Evolutionary conservation across 2,797 vertebrate species (phyloP).

Genomic region (Phrynocephalus vlangalii): DNA sequence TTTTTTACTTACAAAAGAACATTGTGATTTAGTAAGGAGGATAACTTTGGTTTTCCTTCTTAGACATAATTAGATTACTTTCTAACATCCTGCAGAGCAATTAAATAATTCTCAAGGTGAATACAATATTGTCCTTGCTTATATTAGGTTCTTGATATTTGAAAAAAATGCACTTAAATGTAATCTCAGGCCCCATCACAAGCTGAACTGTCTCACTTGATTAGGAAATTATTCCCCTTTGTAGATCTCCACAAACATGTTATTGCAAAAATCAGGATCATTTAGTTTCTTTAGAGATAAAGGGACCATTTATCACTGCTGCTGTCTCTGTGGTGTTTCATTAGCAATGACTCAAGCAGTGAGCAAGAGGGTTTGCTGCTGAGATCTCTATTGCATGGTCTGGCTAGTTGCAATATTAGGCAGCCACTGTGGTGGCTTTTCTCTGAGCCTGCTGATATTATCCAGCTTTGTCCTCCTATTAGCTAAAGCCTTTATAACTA

Average conservation of each 20-base stretch:
- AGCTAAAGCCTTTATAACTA: neutral
- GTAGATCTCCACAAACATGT: neutral
- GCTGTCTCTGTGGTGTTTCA: constrained; percentile 6
- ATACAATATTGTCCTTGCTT: neutral
- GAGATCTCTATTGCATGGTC: constrained; percentile 30
- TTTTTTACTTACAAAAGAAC: neutral
- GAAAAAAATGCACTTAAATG: neutral
- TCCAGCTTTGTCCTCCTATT: neutral
- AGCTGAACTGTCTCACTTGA: neutral
- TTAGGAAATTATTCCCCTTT: neutral
- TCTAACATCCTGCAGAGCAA: neutral
- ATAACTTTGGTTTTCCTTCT: neutral
- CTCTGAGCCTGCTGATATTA: neutral
- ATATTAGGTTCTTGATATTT: neutral
- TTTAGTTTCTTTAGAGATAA: neutral
- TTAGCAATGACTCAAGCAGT: constrained; percentile 1
- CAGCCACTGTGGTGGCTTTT: neutral
- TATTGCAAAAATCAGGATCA: constrained; percentile 2
- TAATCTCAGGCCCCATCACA: neutral
- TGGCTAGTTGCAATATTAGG: neutral
- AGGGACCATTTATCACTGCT: constrained; percentile 1
- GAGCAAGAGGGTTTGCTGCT: constrained; percentile 8
- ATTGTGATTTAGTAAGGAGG: neutral
- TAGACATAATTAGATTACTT: neutral
- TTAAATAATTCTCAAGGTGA: constrained; percentile 8